These are phyloP conservation scores for Bos taurus DNA, from an alignment of 2,113 vertebrate species.

Conservation along the genomic window DNA sequence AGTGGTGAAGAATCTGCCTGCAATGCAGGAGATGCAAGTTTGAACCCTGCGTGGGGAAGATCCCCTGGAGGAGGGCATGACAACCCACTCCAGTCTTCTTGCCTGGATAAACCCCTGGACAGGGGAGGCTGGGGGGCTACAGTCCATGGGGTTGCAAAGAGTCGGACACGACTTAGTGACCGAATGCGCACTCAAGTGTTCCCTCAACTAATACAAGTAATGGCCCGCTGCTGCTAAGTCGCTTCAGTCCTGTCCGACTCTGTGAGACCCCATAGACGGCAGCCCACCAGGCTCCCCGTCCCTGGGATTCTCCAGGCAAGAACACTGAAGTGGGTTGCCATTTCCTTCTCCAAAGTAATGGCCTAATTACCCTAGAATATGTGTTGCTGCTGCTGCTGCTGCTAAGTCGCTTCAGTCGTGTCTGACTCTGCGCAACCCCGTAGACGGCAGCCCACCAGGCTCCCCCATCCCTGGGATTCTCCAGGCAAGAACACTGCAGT, in stretches of 20 bases:
- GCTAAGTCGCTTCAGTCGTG: too few relatives aligned
- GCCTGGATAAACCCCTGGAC: background rate
- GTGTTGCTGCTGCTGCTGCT: too few relatives aligned
- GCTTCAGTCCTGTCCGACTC: fast-evolving
- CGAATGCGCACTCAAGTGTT: fast-evolving
- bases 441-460: too few relatives aligned
- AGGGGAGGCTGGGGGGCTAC: background rate
- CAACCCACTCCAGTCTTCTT: background rate
- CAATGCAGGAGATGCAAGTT: fast-evolving
- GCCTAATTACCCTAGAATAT: background rate
- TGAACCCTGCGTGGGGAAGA: background rate
- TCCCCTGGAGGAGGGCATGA: background rate
- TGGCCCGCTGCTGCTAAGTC: background rate
- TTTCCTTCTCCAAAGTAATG: background rate
- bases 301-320: too few relatives aligned
- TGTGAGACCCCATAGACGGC: fast-evolving
- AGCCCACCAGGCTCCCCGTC: too few relatives aligned
- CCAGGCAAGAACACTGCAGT: too few relatives aligned
- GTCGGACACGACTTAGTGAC: background rate
- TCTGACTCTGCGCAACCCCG: fast-evolving
- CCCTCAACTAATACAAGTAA: background rate
- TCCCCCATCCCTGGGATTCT: too few relatives aligned
- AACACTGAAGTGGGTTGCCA: too few relatives aligned
- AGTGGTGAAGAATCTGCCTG: background rate
- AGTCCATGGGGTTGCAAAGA: background rate